Evolutionary conservation across 1,140 invertebrate genomes (phyloP), one percentile per base, ranked within the genome.

Genomic region (Drosophila lini): DNA sequence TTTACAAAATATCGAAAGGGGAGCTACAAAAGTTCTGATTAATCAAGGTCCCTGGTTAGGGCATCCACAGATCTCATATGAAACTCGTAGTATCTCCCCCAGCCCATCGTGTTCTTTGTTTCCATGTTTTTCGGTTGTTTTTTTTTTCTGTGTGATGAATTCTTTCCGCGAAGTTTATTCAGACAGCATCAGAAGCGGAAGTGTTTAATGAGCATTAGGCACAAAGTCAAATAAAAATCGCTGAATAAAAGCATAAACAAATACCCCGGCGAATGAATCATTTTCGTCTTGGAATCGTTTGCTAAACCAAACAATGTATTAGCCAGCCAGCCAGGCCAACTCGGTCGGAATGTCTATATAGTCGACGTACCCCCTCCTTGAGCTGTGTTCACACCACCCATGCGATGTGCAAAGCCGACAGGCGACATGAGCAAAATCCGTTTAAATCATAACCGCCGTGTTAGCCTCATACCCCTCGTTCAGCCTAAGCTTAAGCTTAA

Each of bases 321-420:
- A 88, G 79, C 82, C 81, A 55, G 70, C 59, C 64, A 25, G 22
- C 22, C 22, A 78, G 71, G 34, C 13, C 47, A 75, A 56, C 48
- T 63, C 31, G 53, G 50, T 61, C 2, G 47, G n/a, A n/a, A 41
- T 65, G 63, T 64, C 65, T 64, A 42, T 68, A 64, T 52, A n/a
- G 16, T 3, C 15, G 0, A 0, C 7, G 5, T 5, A 28, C 8
- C 6, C 40, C 8, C 11, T 9, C 48, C 28, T 50, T 0, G n/a
- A 25, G 36, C 36, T 40, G 22, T 56, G 40, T 74, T 61, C 59
- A 42, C 56, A 61, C 56, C 53, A 63, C 36, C 64, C 41, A 88
- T 65, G 56, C 73, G 80, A 77, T 85, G 75, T 70, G 69, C 63
- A 88, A 86, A 86, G 83, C 80, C 79, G 82, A 88, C 82, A 86